Conservation (phyloP, 2,113 vertebrate genomes). For the Platichthys stellatus region DNA sequence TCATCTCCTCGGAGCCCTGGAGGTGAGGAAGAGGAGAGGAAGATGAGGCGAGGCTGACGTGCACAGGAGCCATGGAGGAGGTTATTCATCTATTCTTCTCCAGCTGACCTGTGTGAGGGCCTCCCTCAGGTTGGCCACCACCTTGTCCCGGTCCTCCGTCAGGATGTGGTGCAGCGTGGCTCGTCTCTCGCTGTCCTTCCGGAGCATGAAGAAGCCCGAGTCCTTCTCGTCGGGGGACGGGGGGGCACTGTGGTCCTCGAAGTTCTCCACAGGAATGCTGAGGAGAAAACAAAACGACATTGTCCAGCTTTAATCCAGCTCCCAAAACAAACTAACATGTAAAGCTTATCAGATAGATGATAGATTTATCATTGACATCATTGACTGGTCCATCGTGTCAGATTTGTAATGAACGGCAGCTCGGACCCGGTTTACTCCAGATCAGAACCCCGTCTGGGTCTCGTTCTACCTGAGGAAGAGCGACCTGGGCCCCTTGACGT, state of each 20-base stretch:
- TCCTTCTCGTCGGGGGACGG: slow-evolving; percentile 98
- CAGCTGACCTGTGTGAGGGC: slow-evolving; percentile 89
- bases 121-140: slow-evolving; percentile 93
- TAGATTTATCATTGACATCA: no score
- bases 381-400: no score
- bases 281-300: background rate
- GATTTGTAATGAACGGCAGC: background rate
- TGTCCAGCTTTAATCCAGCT: no score
- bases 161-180: slow-evolving; percentile 95
- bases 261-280: slow-evolving; percentile 98
- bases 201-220: slow-evolving; percentile 95
- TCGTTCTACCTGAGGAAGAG: slow-evolving; percentile 90
- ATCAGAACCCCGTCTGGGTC: background rate
- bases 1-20: slow-evolving; percentile 91
- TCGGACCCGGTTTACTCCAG: background rate
- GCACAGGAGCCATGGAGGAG: background rate
- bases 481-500: slow-evolving; percentile 88
- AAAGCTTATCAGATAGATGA: no score
- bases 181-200: slow-evolving; percentile 96
- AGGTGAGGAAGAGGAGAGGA: background rate
- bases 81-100: background rate
- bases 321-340: no score
- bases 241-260: slow-evolving; percentile 98
- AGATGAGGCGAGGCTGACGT: background rate
- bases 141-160: slow-evolving; percentile 92